Evolutionary conservation across 2,113 vertebrate genomes (phyloP).

Genomic region (Gobiocypris rarus): DNA sequence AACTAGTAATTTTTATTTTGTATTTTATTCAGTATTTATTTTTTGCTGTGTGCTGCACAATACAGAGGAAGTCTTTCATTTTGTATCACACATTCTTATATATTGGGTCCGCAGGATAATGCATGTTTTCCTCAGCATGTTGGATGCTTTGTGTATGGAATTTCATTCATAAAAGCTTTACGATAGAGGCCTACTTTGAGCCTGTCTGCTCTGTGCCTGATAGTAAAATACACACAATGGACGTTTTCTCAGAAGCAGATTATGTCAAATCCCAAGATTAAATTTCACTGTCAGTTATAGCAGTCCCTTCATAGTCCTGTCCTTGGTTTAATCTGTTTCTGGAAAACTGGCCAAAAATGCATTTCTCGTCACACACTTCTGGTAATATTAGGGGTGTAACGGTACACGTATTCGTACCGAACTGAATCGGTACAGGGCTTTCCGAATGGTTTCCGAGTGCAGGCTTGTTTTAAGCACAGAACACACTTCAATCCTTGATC

Average conservation of each 20-base stretch:
- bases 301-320: background rate
- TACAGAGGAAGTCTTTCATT: background rate
- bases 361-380: background rate
- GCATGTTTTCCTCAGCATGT: background rate
- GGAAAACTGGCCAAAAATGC: background rate
- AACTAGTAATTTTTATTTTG: no score
- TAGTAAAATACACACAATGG: constrained; percentile 3
- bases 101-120: background rate
- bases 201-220: constrained; percentile 16
- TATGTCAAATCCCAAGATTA: constrained; percentile 23
- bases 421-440: no score
- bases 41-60: no score
- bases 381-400: no score
- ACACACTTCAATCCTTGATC: no score
- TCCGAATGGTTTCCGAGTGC: no score
- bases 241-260: constrained; percentile 7
- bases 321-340: background rate
- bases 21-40: no score
- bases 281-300: constrained; percentile 5
- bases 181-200: constrained; percentile 9
- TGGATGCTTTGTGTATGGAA: background rate
- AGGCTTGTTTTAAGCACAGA: no score
- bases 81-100: background rate
- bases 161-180: constrained; percentile 15
- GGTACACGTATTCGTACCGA: no score